Base-by-base conservation (phyloP, 2,113 vertebrate species). In the Pteropus alecto region DNA sequence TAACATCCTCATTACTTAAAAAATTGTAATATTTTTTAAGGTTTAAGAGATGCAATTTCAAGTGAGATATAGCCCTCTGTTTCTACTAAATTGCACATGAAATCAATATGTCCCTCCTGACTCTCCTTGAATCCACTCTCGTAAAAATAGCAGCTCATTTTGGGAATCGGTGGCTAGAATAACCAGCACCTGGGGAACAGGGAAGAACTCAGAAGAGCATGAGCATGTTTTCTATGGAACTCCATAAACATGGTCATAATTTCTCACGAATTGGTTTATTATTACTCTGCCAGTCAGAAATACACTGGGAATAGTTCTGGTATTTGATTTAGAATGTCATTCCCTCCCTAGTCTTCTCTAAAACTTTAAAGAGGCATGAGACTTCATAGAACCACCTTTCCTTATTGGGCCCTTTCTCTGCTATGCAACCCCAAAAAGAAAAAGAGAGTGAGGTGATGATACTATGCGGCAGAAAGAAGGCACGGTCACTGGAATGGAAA, bases 61-160 rank as follows among this genome's bases (percentile, higher is more conserved):
- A 86, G 61, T 88, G 56, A 93, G 30, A 68, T 54, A 58, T 6
- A 88, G 85, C 79, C 76, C 58, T 84, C 33, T 89, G 33, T 90
- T 92, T 93, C 60, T 93, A 77, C 26, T 83, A 65, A 93, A 92
- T 86, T 79, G 67, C 51, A 68, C 30, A 16, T 28, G 43, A 95
- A 95, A 90, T 93, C 67, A 74, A 51, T 70, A 35, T 4, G 5
- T 90, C 56, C 67, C 85, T 91, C 26, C 58, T 61, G 38, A 92
- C 51, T 94, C 28, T 87, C n/a, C 85, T 60, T 54, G 63, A 93
- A 87, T 70, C n/a, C 33, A 90, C 38, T 94, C 22, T 85, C 41
- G 24, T 95, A 68, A 89, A 96, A 73, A 78, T 26, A 79, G 71
- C 73, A 92, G 56, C 51, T 92, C 88, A 60, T 95, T 94, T 79